phyloP scores from a whole-genome alignment of 2,797 vertebrate genomes.

The Fistularia commersonii region DNA sequence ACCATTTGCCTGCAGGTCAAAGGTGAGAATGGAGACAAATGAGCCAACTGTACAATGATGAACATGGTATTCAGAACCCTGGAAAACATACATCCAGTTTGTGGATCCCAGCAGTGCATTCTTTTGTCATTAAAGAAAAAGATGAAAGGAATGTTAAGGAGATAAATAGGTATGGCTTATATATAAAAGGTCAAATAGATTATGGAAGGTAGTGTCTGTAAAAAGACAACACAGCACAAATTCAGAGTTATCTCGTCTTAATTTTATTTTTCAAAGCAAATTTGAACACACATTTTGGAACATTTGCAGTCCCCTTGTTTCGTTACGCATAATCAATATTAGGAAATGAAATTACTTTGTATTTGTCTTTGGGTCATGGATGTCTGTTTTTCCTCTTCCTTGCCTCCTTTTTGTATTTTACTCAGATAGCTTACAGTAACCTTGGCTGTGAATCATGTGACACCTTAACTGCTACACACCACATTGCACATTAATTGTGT shows the following conservation, averaged over 20 bases:
- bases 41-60: slow-evolving; percentile 65
- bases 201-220: slow-evolving; percentile 4
- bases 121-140: slow-evolving; percentile 9
- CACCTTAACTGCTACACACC: slow-evolving; percentile 42
- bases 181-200: slow-evolving; percentile 26
- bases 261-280: no score
- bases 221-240: no score
- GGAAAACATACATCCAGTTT: slow-evolving; percentile 44
- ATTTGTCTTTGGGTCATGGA: slow-evolving; percentile 1
- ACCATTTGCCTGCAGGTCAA: slow-evolving; percentile 75
- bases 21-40: slow-evolving; percentile 79
- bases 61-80: slow-evolving; percentile 46
- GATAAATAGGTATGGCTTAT: slow-evolving; percentile 6
- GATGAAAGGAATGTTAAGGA: slow-evolving; percentile 1
- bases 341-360: slow-evolving; percentile 3
- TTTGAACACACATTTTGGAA: no score
- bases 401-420: slow-evolving; percentile 37
- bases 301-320: no score
- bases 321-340: not conserved
- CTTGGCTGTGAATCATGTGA: slow-evolving; percentile 67
- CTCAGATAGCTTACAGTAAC: slow-evolving; percentile 47
- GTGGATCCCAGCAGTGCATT: slow-evolving; percentile 26
- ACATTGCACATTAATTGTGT: slow-evolving; percentile 60
- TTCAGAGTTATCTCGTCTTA: no score
- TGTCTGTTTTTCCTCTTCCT: slow-evolving; percentile 9